These are phyloP conservation scores for Standfussiana lucernea DNA, from an alignment of 2,888 invertebrate species.

Conservation along the genomic window DNA sequence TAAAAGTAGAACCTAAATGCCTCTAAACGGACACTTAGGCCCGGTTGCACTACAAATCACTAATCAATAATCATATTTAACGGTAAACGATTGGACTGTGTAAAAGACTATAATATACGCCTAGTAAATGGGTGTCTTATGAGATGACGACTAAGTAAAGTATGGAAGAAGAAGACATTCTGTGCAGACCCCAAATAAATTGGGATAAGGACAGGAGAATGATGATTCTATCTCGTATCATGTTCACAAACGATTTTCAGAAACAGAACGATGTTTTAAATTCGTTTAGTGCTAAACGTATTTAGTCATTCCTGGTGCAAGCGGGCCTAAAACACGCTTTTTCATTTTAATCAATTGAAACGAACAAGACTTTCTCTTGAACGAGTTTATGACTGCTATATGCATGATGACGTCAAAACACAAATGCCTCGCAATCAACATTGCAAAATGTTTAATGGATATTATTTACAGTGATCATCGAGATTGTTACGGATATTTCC, in stretches of 20 bases:
- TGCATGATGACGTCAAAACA: slow-evolving; percentile 35
- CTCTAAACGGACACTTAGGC: neutral
- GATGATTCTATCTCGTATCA: neutral
- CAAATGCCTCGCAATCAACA: slow-evolving; percentile 35
- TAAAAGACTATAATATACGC: neutral
- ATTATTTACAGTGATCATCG: slow-evolving; percentile 50
- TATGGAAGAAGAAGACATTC: neutral
- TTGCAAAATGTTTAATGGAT: slow-evolving; percentile 50
- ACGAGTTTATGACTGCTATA: slow-evolving; percentile 26
- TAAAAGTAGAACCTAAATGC: slow-evolving; percentile 5
- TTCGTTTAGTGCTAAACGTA: neutral
- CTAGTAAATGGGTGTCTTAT: neutral
- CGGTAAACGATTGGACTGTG: neutral
- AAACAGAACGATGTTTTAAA: neutral
- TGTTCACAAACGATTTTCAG: neutral
- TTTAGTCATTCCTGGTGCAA: neutral
- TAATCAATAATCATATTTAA: neutral
- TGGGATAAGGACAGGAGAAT: neutral
- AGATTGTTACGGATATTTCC: slow-evolving; percentile 44
- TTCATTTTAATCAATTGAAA: slow-evolving; percentile 43
- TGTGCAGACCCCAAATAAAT: neutral
- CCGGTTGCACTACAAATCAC: neutral
- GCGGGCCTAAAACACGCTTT: slow-evolving; percentile 8
- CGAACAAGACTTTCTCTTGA: slow-evolving; percentile 54
- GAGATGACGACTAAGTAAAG: neutral